Evolutionary conservation across 2,797 vertebrate species (phyloP).

Genomic region (Darevskia nairensis): DNA sequence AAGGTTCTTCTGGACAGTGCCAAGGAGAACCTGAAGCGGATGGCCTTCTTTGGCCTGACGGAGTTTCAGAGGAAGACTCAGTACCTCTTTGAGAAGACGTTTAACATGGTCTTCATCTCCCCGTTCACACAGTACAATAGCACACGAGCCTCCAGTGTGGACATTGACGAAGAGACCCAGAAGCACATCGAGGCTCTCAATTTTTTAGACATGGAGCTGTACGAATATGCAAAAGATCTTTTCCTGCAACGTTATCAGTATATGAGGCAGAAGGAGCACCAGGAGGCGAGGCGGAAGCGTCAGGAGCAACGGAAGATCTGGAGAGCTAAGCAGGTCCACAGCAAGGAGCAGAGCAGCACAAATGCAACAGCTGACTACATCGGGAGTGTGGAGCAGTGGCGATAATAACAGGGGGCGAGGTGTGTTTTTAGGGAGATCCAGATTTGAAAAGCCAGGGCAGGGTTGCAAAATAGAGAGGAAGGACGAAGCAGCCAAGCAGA

Average conservation of each 20-base stretch:
- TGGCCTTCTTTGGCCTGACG: slow-evolving; percentile 97
- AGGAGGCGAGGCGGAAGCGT: slow-evolving; percentile 88
- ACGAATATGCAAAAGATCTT: slow-evolving; percentile 95
- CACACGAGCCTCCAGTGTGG: slow-evolving; percentile 91
- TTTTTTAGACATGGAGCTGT: slow-evolving; percentile 93
- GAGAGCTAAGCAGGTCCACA: slow-evolving; percentile 73
- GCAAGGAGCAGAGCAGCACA: slow-evolving; percentile 59
- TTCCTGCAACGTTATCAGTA: slow-evolving; percentile 96
- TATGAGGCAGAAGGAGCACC: slow-evolving; percentile 92
- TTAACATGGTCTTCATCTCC: slow-evolving; percentile 93
- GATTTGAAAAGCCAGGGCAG: slow-evolving; percentile 12
- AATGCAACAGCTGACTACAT: slow-evolving; percentile 82
- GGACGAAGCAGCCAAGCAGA: slow-evolving; percentile 36
- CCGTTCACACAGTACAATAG: slow-evolving; percentile 97
- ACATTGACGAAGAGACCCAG: slow-evolving; percentile 88
- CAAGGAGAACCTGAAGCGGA: slow-evolving; percentile 92
- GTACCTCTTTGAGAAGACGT: slow-evolving; percentile 96
- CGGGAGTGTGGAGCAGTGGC: slow-evolving; percentile 94
- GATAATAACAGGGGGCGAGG: slow-evolving; percentile 62
- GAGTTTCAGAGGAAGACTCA: slow-evolving; percentile 98
- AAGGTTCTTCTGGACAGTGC: slow-evolving; percentile 92
- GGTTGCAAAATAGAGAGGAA: slow-evolving; percentile 4
- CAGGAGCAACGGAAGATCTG: slow-evolving; percentile 90
- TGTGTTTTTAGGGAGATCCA: not conserved
- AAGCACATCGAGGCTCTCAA: slow-evolving; percentile 90